Percentiles rank a stretch among this genome's conserved stretches.
phyloP scores from a whole-genome alignment of 2,888 invertebrate species.

The Drosophila eohydei region DNA sequence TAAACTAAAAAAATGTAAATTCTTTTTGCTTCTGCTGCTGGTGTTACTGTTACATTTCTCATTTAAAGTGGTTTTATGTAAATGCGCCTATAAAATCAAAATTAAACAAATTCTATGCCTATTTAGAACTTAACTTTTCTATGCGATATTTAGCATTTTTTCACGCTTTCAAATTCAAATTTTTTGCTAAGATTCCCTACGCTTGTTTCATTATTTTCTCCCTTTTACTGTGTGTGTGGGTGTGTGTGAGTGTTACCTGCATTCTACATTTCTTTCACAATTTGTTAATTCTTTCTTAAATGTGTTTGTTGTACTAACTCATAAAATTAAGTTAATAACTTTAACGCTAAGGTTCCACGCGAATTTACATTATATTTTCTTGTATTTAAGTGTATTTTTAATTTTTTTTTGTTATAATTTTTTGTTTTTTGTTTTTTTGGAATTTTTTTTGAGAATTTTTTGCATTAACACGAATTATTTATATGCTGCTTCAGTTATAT shows the following conservation, averaged over 20 bases:
- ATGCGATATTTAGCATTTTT: constrained; percentile 34
- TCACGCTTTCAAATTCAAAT: constrained; percentile 57
- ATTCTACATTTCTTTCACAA: constrained; percentile 52
- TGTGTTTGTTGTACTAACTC: constrained; percentile 50
- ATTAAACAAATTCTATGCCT: constrained; percentile 51
- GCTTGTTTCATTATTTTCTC: constrained; percentile 22
- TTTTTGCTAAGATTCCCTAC: constrained; percentile 61
- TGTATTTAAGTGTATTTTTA: constrained; percentile 31
- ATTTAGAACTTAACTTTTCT: constrained; percentile 35
- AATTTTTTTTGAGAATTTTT: constrained; percentile 26
- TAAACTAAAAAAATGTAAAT: constrained; percentile 54
- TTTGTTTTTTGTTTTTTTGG: constrained; percentile 38
- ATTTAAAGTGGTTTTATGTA: constrained; percentile 51
- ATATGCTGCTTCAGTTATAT: constrained; percentile 44
- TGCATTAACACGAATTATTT: constrained; percentile 45
- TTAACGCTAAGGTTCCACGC: constrained; percentile 59
- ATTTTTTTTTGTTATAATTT: constrained; percentile 32
- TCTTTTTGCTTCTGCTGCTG: constrained; percentile 23
- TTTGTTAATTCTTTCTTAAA: constrained; percentile 19
- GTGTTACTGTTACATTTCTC: constrained; percentile 28
- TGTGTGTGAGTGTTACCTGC: constrained; percentile 51
- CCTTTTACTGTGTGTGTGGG: constrained; percentile 15
- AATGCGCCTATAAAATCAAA: constrained; percentile 65
- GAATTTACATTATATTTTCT: constrained; percentile 65
- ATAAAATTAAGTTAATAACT: constrained; percentile 49